These are phyloP conservation scores for Bombus confusus DNA, from an alignment of 1,140 invertebrate species.

Conservation along the genomic window DNA sequence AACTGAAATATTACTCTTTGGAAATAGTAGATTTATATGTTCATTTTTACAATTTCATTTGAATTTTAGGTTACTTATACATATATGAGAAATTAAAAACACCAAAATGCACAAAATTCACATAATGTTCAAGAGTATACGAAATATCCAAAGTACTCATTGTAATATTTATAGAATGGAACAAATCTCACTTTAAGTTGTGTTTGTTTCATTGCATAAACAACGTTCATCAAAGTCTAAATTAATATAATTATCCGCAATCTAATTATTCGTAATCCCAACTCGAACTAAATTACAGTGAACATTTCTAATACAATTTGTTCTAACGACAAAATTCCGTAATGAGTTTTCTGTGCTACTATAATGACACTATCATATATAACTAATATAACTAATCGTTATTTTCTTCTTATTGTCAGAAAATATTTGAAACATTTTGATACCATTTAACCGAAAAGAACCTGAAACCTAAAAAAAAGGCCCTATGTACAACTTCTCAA, in stretches of 20 bases:
- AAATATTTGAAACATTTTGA: neutral
- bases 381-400: too few species aligned
- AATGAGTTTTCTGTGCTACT: neutral
- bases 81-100: neutral
- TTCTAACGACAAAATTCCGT: neutral
- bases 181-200: neutral
- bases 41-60: neutral
- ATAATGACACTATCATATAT: too few species aligned
- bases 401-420: neutral
- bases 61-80: neutral
- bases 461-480: neutral
- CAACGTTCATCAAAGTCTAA: neutral
- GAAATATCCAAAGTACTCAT: neutral
- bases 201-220: neutral
- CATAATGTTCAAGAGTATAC: too few species aligned
- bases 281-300: neutral
- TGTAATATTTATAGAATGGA: neutral
- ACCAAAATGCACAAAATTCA: neutral
- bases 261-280: neutral
- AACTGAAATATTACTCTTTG: too few species aligned
- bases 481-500: neutral
- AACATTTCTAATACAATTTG: neutral
- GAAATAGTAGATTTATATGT: neutral
- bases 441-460: neutral
- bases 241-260: neutral